These are phyloP conservation scores for Agonopterix subpropinquella DNA, from an alignment of 2,888 invertebrate genomes.

Conservation along the genomic window DNA sequence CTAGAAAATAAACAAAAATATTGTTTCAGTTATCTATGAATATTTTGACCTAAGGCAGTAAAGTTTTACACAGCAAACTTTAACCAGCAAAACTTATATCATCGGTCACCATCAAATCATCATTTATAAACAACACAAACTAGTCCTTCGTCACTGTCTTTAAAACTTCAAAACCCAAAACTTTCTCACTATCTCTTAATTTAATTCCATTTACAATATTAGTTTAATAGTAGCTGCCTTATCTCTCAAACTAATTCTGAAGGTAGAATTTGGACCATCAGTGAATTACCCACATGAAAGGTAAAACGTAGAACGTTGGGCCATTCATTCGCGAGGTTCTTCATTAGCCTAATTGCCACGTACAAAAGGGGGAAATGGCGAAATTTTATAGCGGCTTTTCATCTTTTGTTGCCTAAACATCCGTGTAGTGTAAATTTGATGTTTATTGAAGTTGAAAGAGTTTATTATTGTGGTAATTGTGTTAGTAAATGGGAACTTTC, in stretches of 20 bases:
- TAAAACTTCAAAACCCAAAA: not conserved
- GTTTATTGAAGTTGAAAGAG: not conserved
- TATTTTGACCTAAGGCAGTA: too few relatives aligned
- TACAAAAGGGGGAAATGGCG: conserved; percentile 61
- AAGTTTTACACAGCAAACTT: too few relatives aligned
- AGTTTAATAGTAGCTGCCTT: conserved; percentile 7
- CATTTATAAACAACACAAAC: not conserved
- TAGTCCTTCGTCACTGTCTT: not conserved
- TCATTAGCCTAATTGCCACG: conserved; percentile 72
- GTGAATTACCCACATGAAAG: conserved; percentile 71
- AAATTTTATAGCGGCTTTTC: conserved; percentile 66
- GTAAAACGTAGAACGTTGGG: conserved; percentile 55
- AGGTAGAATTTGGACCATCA: conserved; percentile 51
- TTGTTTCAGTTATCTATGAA: too few relatives aligned
- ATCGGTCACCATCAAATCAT: too few relatives aligned
- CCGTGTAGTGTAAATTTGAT: conserved; percentile 7
- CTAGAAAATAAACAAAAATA: too few relatives aligned
- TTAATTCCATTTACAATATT: conserved; percentile 6
- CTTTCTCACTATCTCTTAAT: conserved; percentile 1
- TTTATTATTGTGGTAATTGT: not conserved
- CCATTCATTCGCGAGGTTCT: conserved; percentile 65
- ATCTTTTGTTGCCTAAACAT: conserved; percentile 45
- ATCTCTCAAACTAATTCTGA: conserved; percentile 36
- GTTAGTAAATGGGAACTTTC: too few relatives aligned
- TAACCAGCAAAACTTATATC: too few relatives aligned